These are phyloP conservation scores for Lamproptera curius DNA, from an alignment of 2,888 invertebrate species.

Conservation along the genomic window DNA sequence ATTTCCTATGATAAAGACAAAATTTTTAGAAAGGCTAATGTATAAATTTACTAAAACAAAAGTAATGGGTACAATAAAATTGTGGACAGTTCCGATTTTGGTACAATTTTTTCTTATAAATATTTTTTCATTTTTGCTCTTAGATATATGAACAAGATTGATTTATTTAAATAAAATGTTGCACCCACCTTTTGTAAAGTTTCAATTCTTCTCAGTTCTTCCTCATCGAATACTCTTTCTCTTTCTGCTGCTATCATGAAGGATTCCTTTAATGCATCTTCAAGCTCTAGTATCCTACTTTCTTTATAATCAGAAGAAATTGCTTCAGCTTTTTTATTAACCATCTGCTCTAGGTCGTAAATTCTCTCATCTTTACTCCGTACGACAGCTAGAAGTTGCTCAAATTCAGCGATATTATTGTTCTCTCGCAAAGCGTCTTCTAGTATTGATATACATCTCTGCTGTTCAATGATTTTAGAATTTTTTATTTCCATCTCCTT, in stretches of 20 bases:
- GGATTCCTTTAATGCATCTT: slow-evolving; percentile 90
- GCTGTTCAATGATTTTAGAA: slow-evolving; percentile 75
- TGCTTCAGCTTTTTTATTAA: slow-evolving; percentile 66
- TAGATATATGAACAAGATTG: too few species aligned
- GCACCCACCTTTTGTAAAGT: slow-evolving; percentile 81
- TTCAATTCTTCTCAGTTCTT: slow-evolving; percentile 80
- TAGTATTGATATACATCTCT: slow-evolving; percentile 71
- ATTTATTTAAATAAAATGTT: neutral
- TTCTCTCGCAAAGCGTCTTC: slow-evolving; percentile 76
- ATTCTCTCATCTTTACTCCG: slow-evolving; percentile 83
- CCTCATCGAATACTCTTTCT: slow-evolving; percentile 81
- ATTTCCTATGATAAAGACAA: too few species aligned
- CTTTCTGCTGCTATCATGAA: slow-evolving; percentile 84
- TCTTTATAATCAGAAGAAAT: slow-evolving; percentile 59
- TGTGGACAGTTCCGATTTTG: too few species aligned
- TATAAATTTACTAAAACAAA: too few species aligned
- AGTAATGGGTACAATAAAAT: too few species aligned
- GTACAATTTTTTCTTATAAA: too few species aligned
- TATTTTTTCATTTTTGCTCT: too few species aligned
- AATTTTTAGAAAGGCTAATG: too few species aligned
- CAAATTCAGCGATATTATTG: slow-evolving; percentile 77
- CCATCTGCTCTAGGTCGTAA: slow-evolving; percentile 85
- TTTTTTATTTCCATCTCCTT: slow-evolving; percentile 72
- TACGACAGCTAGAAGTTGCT: slow-evolving; percentile 76
- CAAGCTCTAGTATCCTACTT: slow-evolving; percentile 84